Percentiles rank a stretch among this genome's conserved stretches.
These are phyloP conservation scores for Atherinomorus stipes DNA, from an alignment of 2,113 vertebrate genomes.

Conservation along the genomic window DNA sequence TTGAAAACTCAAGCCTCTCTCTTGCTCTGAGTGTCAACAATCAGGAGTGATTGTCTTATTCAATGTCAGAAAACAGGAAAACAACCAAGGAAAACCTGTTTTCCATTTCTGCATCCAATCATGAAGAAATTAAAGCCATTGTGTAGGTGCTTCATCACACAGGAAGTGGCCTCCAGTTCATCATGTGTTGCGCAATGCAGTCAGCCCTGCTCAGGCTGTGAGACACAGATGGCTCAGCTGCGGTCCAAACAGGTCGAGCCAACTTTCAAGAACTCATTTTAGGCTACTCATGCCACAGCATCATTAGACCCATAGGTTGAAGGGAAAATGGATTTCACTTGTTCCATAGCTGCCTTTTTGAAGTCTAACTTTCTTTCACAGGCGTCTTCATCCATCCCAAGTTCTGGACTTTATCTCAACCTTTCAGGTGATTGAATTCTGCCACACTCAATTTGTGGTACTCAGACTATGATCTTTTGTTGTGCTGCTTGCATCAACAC, in stretches of 20 bases:
- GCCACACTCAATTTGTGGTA: slow-evolving; percentile 31
- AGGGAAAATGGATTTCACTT: slow-evolving; percentile 5
- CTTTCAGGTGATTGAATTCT: slow-evolving; percentile 19
- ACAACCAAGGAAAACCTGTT: not conserved
- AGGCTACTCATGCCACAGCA: slow-evolving; percentile 27
- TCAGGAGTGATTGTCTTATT: slow-evolving; percentile 5
- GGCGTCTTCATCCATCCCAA: slow-evolving; percentile 2
- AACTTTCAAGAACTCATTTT: slow-evolving; percentile 56
- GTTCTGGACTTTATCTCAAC: slow-evolving; percentile 15
- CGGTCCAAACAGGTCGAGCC: slow-evolving; percentile 60
- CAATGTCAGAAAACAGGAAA: slow-evolving; percentile 5
- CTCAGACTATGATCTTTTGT: slow-evolving; percentile 32
- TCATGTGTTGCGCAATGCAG: slow-evolving; percentile 30
- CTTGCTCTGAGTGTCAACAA: not conserved
- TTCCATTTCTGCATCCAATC: not conserved
- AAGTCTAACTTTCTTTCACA: slow-evolving; percentile 21
- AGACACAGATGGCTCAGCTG: slow-evolving; percentile 72
- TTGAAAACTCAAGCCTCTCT: slow-evolving; percentile 2
- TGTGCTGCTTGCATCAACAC: slow-evolving; percentile 1
- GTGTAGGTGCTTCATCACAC: slow-evolving; percentile 29
- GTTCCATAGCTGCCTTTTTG: not conserved
- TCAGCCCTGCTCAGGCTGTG: slow-evolving; percentile 53
- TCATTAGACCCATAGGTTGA: slow-evolving; percentile 32
- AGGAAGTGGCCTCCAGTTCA: slow-evolving; percentile 48
- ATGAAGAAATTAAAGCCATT: not conserved